A percentile compares a stretch with the other conserved stretches of the same genome.
Evolutionary conservation across 2,113 vertebrate genomes (phyloP).

Genomic region (Periophthalmodon schlosseri): DNA sequence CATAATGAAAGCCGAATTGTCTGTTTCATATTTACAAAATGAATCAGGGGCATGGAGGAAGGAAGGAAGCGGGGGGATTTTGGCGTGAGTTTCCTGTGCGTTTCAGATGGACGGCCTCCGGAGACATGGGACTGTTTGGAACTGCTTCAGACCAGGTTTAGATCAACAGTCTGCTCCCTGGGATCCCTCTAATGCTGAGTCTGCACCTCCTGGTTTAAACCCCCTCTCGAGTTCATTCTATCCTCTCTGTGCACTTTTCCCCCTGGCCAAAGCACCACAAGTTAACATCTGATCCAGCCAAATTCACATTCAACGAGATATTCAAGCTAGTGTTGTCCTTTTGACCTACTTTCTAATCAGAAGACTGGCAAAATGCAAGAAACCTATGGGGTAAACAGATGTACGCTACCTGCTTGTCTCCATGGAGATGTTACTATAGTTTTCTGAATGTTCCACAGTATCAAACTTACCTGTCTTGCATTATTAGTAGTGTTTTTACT

Average conservation of each 20-base stretch:
- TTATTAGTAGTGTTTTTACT: too few relatives aligned
- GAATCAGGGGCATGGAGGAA: neutral
- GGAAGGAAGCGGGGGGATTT: neutral
- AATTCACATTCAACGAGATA: neutral
- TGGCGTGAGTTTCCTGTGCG: conserved; percentile 4
- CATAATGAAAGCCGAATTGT: neutral
- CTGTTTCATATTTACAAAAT: conserved; percentile 9
- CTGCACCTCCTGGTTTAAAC: conserved; percentile 44
- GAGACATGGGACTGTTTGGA: conserved; percentile 25
- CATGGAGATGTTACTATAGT: too few relatives aligned
- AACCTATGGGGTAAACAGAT: too few relatives aligned
- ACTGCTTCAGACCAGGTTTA: conserved; percentile 19
- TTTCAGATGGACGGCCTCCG: conserved; percentile 34
- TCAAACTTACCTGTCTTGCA: too few relatives aligned
- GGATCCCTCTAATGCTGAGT: conserved; percentile 50
- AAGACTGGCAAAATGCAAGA: neutral
- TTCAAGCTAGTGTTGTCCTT: neutral
- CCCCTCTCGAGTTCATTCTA: neutral
- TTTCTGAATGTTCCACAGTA: too few relatives aligned
- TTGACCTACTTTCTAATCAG: neutral
- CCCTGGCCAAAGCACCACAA: neutral
- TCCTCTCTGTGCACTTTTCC: neutral
- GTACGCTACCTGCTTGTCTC: too few relatives aligned
- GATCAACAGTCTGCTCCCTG: conserved; percentile 29
- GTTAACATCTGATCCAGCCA: neutral